Conservation (phyloP, 1,140 invertebrate genomes). For the Riptortus pedestris region DNA sequence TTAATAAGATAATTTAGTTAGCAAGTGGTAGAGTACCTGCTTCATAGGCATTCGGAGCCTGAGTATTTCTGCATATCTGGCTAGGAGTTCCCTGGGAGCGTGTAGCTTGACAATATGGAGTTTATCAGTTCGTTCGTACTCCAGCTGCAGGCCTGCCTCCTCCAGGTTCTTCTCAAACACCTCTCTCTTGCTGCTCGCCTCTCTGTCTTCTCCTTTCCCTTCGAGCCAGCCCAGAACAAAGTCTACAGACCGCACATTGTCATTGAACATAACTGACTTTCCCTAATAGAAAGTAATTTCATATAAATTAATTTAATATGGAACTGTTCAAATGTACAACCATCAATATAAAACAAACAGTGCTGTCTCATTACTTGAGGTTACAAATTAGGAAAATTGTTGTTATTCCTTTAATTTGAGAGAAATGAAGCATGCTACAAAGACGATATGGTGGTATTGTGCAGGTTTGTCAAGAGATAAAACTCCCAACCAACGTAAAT, state of each 20-base stretch:
- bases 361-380: no score
- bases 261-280: constrained; percentile 25
- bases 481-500: no score
- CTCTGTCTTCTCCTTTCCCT: constrained; percentile 30
- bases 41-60: constrained; percentile 92
- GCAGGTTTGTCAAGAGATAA: no score
- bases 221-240: constrained; percentile 31
- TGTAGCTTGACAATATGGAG: constrained; percentile 67
- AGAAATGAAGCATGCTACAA: no score
- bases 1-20: no score
- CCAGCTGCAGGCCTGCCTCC: constrained; percentile 5
- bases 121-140: constrained; percentile 5
- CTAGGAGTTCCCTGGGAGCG: constrained; percentile 71
- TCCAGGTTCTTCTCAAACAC: constrained; percentile 8
- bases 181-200: constrained; percentile 36
- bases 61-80: constrained; percentile 83
- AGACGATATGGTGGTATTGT: no score
- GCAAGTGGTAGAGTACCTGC: no score
- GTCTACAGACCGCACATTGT: constrained; percentile 26
- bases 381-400: no score
- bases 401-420: no score
- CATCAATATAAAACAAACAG: no score
- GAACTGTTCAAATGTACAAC: no score
- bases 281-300: constrained; percentile 21
- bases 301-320: no score